A percentile compares a stretch with the other conserved stretches of the same genome.
Conservation (phyloP, 2,888 invertebrate genomes). For the Stramonita haemastoma region DNA sequence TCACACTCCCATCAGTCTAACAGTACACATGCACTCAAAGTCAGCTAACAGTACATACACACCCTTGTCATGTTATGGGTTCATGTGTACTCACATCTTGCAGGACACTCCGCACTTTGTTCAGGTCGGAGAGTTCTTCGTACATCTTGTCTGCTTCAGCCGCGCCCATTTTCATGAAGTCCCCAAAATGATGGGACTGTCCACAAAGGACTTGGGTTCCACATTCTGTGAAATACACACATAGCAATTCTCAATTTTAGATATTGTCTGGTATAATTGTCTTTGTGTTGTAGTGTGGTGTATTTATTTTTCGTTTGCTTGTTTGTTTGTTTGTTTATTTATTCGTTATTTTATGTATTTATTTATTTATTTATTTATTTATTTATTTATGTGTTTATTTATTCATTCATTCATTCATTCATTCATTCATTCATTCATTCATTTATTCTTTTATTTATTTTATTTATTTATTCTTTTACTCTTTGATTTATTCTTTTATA, state of each 20-base stretch:
- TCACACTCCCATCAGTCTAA: background rate
- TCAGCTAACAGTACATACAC: background rate
- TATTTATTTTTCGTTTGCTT: no score
- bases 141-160: constrained; percentile 87
- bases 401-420: no score
- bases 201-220: constrained; percentile 72
- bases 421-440: no score
- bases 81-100: constrained; percentile 80
- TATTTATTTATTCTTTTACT: no score
- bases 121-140: constrained; percentile 87
- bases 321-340: no score
- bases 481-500: no score
- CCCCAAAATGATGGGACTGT: constrained; percentile 85
- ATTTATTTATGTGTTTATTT: no score
- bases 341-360: no score
- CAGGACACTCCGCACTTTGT: constrained; percentile 85
- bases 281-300: no score
- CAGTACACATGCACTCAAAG: background rate
- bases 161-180: constrained; percentile 88
- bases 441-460: no score
- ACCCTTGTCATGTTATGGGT: background rate
- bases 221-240: constrained; percentile 63
- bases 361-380: no score
- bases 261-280: no score
- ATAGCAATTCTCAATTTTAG: background rate